A percentile compares a stretch with the other conserved stretches of the same genome.
Evolutionary conservation across 2,888 invertebrate genomes (phyloP).

Genomic region (Uloborus plumipes): DNA sequence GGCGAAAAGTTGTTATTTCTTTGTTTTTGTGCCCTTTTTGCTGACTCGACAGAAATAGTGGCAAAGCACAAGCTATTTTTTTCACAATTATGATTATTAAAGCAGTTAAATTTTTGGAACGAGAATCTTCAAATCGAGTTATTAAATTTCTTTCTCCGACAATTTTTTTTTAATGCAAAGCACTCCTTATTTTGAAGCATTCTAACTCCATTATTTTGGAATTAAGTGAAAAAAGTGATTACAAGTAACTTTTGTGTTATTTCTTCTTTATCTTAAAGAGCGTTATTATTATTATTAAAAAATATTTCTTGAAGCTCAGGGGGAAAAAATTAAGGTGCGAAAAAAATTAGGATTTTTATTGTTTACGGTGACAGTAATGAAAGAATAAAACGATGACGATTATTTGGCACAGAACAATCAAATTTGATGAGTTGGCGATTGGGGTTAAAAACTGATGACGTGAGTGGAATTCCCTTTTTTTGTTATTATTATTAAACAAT

Average conservation of each 20-base stretch:
- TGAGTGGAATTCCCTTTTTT: conserved; percentile 57
- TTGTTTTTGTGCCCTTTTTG: conserved; percentile 21
- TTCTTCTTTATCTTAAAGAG: conserved; percentile 7
- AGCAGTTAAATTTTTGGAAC: conserved; percentile 50
- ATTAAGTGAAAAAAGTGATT: conserved; percentile 51
- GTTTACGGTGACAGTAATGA: conserved; percentile 59
- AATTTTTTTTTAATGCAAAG: neutral
- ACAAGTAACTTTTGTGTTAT: conserved; percentile 23
- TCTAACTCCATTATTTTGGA: conserved; percentile 63
- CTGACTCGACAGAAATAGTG: conserved; percentile 49
- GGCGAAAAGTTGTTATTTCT: neutral
- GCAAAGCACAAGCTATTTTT: conserved; percentile 26
- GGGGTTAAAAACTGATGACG: conserved; percentile 61
- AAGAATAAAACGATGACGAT: conserved; percentile 49
- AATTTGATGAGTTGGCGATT: conserved; percentile 63
- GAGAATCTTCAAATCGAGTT: conserved; percentile 15
- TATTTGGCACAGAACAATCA: conserved; percentile 54
- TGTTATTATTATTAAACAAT: conserved; percentile 64
- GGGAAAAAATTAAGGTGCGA: conserved; percentile 15
- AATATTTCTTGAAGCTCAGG: conserved; percentile 18
- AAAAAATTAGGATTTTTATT: conserved; percentile 31
- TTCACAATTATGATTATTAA: conserved; percentile 17
- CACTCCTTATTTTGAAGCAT: conserved; percentile 38
- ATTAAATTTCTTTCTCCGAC: conserved; percentile 54
- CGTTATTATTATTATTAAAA: conserved; percentile 51